These are phyloP conservation scores for Kudoa iwatai DNA, from an alignment of 30 jellyfish, hydroid and myxozoan species.

Conservation along the genomic window DNA sequence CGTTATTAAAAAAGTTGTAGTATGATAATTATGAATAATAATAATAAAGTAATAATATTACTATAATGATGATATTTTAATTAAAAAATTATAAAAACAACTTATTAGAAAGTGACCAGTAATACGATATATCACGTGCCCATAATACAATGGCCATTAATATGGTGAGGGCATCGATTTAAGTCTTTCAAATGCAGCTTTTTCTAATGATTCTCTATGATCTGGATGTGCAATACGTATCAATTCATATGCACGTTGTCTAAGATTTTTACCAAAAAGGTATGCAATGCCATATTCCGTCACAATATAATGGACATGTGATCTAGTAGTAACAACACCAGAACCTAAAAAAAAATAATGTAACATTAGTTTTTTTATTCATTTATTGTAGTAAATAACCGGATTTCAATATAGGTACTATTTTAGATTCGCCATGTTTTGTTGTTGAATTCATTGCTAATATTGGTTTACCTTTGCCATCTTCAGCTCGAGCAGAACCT, in stretches of 20 bases:
- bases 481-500: constrained; percentile 20
- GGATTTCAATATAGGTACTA: constrained; percentile 18
- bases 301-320: constrained; percentile 29
- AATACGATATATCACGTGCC: too few species aligned
- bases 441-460: constrained; percentile 21
- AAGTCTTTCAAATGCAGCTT: constrained; percentile 23
- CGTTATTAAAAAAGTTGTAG: too few species aligned
- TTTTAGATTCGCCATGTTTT: constrained; percentile 18
- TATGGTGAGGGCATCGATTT: constrained; percentile 36
- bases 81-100: too few species aligned
- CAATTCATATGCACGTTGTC: constrained; percentile 27
- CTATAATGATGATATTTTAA: too few species aligned
- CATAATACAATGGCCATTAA: too few species aligned
- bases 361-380: background rate
- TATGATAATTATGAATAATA: too few species aligned
- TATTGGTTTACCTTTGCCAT: constrained; percentile 28
- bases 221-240: constrained; percentile 44
- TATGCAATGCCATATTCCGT: constrained; percentile 40
- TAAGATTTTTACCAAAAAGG: constrained; percentile 16
- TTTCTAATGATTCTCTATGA: constrained; percentile 22
- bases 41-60: too few species aligned
- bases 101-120: too few species aligned
- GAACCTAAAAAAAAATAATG: constrained; percentile 7
- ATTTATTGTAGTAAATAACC: constrained; percentile 3
- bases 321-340: constrained; percentile 21